Evolutionary conservation across 2,888 invertebrate species (phyloP), one percentile per base, ranked within the genome.

Genomic region (Agrochola lychnidis): DNA sequence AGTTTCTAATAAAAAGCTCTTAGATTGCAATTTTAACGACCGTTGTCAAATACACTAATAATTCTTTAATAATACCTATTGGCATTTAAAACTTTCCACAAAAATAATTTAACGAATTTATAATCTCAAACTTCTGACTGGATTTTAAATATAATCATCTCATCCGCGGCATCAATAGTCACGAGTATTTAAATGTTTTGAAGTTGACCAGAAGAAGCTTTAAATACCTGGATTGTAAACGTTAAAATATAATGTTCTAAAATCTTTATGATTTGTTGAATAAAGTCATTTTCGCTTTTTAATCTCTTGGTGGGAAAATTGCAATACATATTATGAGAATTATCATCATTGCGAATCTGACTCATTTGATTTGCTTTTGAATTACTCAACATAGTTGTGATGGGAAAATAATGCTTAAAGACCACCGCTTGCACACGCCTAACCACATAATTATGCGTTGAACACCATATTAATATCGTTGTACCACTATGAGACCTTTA

Each of bases 331-430:
- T 75, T 51, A 67, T 75, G 83, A 61, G 14, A 67, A 76, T 74
- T 73, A 70, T 70, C 59, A 70, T 71, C 51, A 62, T 69, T 61
- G 66, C 70, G 81, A 89, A 88, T 82, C 82, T 83, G 82, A 86
- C 78, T 87, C 89, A 88, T 88, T 87, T 88, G 83, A 78, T 85
- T 79, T 79, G 81, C 78, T 83, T 82, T 79, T 79, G 69, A 75
- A 87, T 92, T 93, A 89, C 90, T 84, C 88, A 93, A 90, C 77
- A 81, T 73, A 75, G 66, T 73, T 75, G 69, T 86, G 81, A 88
- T 89, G 87, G 86, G 87, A 89, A 89, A 85, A 87, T 87, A 88
- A 88, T 88, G 85, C 59, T 70, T 25, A 36, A 66, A 76, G 73
- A 73, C 61, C 77, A 80, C 64, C 73, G 73, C 73, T 77, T 81